A percentile compares a stretch with the other conserved stretches of the same genome.
Evolutionary conservation across 1,140 invertebrate genomes (phyloP).

Genomic region (Penaeus vannamei): DNA sequence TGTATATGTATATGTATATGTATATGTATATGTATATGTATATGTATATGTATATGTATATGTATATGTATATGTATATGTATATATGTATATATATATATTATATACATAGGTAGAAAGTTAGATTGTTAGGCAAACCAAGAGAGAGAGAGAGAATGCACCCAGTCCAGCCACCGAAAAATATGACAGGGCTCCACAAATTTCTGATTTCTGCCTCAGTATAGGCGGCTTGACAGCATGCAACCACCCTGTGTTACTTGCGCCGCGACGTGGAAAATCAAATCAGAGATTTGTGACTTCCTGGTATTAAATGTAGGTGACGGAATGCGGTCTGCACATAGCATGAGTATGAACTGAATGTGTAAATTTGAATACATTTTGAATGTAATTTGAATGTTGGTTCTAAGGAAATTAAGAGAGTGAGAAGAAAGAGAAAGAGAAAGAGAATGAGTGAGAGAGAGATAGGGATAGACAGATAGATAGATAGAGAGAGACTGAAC

Average conservation of each 20-base stretch:
- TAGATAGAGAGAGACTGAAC: not conserved
- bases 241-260: too few species aligned
- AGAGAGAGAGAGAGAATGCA: not conserved
- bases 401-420: not conserved
- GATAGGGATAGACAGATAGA: not conserved
- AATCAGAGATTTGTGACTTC: too few species aligned
- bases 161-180: too few species aligned
- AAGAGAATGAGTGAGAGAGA: not conserved
- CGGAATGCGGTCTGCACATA: too few species aligned
- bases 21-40: not conserved
- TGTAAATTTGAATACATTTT: too few species aligned
- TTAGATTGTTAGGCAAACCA: not conserved
- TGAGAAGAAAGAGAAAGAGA: not conserved
- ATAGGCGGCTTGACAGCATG: too few species aligned
- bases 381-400: not conserved
- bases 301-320: too few species aligned
- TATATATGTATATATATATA: slow-evolving; percentile 3
- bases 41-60: slow-evolving; percentile 20
- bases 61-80: slow-evolving; percentile 2
- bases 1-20: not conserved
- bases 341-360: too few species aligned
- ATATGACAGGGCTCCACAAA: too few species aligned
- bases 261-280: too few species aligned
- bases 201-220: too few species aligned
- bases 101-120: not conserved